A percentile compares a stretch with the other conserved stretches of the same genome.
Conservation (phyloP, 2,797 vertebrate genomes). For the Harpagifer antarcticus region DNA sequence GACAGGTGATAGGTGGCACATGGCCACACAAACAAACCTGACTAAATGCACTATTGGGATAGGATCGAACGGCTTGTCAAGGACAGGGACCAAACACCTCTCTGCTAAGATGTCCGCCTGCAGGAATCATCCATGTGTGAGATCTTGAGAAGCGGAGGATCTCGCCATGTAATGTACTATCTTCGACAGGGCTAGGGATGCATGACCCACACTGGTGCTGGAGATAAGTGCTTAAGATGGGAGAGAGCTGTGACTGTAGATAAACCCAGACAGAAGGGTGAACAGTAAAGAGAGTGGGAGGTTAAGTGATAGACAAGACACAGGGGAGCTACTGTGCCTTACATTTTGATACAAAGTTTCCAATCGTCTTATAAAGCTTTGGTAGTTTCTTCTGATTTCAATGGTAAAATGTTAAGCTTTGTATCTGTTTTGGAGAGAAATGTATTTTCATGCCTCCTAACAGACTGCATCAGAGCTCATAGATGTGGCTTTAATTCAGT, state of each 20-base stretch:
- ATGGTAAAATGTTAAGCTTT: constrained; percentile 25
- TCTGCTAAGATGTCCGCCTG: constrained; percentile 42
- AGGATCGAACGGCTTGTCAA: constrained; percentile 56
- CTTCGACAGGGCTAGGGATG: constrained; percentile 63
- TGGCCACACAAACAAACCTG: constrained; percentile 64
- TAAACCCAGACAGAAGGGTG: constrained; percentile 52
- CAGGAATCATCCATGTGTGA: constrained; percentile 63
- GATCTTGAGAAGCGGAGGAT: constrained; percentile 63
- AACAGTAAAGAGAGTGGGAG: background rate
- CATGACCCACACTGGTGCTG: constrained; percentile 61
- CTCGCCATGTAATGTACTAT: constrained; percentile 69
- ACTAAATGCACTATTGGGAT: constrained; percentile 54
- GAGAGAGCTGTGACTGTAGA: constrained; percentile 65
- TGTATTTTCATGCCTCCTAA: constrained; percentile 39
- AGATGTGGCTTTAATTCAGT: constrained; percentile 29
- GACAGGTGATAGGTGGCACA: constrained; percentile 42
- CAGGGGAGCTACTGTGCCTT: constrained; percentile 29
- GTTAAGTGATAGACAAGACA: constrained; percentile 36
- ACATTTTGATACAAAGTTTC: constrained; percentile 25
- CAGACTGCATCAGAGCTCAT: constrained; percentile 10
- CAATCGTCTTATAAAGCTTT: constrained; percentile 14
- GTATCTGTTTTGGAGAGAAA: constrained; percentile 46
- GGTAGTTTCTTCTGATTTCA: constrained; percentile 24
- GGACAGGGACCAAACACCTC: constrained; percentile 55
- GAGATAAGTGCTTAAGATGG: constrained; percentile 76